These are phyloP conservation scores for Channallabes apus DNA, from an alignment of 2,797 vertebrate genomes.

Conservation along the genomic window DNA sequence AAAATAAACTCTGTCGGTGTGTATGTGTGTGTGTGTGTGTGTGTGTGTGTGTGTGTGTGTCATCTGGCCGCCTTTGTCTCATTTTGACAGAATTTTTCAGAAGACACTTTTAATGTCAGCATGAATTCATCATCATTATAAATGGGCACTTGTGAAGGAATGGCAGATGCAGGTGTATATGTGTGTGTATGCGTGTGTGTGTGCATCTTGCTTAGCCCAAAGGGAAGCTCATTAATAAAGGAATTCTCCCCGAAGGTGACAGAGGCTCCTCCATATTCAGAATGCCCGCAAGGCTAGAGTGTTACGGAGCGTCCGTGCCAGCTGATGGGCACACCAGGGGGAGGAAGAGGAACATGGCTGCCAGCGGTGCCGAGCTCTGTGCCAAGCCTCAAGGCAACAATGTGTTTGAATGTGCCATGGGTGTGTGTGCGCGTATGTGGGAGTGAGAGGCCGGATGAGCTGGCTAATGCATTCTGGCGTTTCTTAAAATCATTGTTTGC, in stretches of 20 bases:
- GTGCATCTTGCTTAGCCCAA: slow-evolving; percentile 7
- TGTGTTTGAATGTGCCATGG: slow-evolving; percentile 28
- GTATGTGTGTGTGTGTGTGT: neutral
- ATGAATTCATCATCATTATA: slow-evolving; percentile 48
- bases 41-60: neutral
- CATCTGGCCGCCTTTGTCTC: slow-evolving; percentile 34
- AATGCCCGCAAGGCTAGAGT: slow-evolving; percentile 22
- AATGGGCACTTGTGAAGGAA: slow-evolving; percentile 43
- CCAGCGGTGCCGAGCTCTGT: slow-evolving; percentile 23
- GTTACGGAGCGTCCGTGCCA: slow-evolving; percentile 18
- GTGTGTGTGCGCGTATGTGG: slow-evolving; percentile 11
- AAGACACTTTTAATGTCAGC: slow-evolving; percentile 32
- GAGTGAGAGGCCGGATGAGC: slow-evolving; percentile 13
- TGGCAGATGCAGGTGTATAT: slow-evolving; percentile 43
- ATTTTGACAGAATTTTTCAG: slow-evolving; percentile 37
- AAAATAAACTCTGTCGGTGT: slow-evolving; percentile 8
- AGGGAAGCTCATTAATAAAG: slow-evolving; percentile 50
- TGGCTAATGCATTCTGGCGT: slow-evolving; percentile 4
- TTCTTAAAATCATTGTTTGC: slow-evolving; percentile 43
- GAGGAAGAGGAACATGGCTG: slow-evolving; percentile 29
- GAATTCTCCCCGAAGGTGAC: slow-evolving; percentile 43
- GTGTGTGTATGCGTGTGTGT: slow-evolving; percentile 29
- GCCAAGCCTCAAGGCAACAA: slow-evolving; percentile 44
- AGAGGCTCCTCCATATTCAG: slow-evolving; percentile 43
- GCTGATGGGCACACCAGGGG: slow-evolving; percentile 41